phyloP scores from a whole-genome alignment of 1,140 invertebrate species.

The Heliconius eleuchia region DNA sequence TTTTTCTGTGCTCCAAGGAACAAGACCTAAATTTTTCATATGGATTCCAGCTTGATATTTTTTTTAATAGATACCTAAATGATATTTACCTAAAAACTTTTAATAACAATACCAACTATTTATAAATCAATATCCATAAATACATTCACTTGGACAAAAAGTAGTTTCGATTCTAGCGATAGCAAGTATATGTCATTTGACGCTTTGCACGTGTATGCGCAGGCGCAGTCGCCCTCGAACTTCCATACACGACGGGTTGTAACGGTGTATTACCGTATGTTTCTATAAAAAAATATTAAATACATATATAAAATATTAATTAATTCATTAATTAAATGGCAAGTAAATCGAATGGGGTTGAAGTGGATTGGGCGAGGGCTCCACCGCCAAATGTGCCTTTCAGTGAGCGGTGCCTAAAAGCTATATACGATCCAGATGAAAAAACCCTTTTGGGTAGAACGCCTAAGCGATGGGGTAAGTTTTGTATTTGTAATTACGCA shows the following conservation, averaged over 20 bases:
- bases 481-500: not conserved
- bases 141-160: conserved; percentile 25
- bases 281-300: conserved; percentile 8
- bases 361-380: conserved; percentile 60
- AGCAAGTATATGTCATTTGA: conserved; percentile 40
- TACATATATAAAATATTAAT: conserved; percentile 1
- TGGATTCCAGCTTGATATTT: no score
- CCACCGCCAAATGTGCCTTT: conserved; percentile 74
- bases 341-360: conserved; percentile 60
- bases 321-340: conserved; percentile 48
- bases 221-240: conserved; percentile 38
- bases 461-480: conserved; percentile 88
- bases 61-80: no score
- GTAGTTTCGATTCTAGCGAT: conserved; percentile 24
- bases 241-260: conserved; percentile 33
- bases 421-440: conserved; percentile 85
- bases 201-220: conserved; percentile 40
- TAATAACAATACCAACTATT: not conserved
- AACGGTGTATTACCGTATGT: not conserved
- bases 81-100: not conserved
- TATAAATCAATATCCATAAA: conserved; percentile 23
- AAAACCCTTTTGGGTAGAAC: conserved; percentile 87
- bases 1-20: no score
- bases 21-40: no score
- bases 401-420: conserved; percentile 82